Conservation (phyloP, 1,140 invertebrate genomes). For the Hyposmocoma kahamanoa region DNA sequence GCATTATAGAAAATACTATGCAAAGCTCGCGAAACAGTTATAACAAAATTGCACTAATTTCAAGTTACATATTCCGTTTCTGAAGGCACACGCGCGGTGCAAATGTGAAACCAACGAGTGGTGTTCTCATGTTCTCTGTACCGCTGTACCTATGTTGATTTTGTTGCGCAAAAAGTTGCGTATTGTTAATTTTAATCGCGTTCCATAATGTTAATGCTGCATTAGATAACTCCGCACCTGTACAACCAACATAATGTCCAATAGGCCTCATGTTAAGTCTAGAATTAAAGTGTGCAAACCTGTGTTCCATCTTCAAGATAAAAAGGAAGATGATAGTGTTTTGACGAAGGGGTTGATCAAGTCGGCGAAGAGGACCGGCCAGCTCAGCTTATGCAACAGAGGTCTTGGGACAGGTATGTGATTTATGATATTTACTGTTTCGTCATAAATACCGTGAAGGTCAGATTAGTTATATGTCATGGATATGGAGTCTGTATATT, state of each 20-base stretch:
- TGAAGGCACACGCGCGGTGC: too few species aligned
- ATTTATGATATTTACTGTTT: neutral
- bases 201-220: neutral
- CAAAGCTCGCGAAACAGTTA: too few species aligned
- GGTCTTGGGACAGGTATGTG: slow-evolving; percentile 81
- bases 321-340: slow-evolving; percentile 78
- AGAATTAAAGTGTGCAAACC: slow-evolving; percentile 71
- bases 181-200: neutral
- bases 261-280: slow-evolving; percentile 38
- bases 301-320: slow-evolving; percentile 81
- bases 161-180: slow-evolving; percentile 4
- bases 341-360: slow-evolving; percentile 82
- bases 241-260: slow-evolving; percentile 10
- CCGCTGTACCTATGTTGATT: too few species aligned
- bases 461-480: neutral
- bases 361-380: slow-evolving; percentile 84
- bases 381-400: slow-evolving; percentile 84
- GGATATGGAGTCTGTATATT: neutral
- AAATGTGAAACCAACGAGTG: too few species aligned
- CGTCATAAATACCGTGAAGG: neutral
- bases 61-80: too few species aligned
- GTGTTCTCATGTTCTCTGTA: too few species aligned
- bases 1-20: too few species aligned
- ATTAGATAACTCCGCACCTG: neutral
- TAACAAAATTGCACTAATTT: too few species aligned